Base-by-base conservation (phyloP, 2,888 invertebrate genomes). In the Drosophila picticornis region DNA sequence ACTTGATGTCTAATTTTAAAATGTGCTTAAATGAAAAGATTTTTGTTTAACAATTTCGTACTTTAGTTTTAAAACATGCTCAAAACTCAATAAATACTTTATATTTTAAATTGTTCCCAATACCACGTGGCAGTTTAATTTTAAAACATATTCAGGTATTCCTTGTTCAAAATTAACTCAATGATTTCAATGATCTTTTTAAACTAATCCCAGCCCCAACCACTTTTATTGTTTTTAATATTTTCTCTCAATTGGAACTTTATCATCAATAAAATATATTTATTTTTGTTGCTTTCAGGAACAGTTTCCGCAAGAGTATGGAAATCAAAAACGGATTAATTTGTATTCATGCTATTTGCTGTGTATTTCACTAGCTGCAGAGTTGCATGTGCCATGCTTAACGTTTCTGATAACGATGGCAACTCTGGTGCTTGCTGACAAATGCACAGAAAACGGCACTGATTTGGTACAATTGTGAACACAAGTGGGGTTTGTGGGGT, bases 391-490 rank as follows among this genome's bases (percentile, higher is more conserved):
- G 25, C 11, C 61, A 67, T 62, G 74, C 61, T 50, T 2, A 40
- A 46, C 16, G 4, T 57, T 32, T 22, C 10, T 11, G 11, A 51
- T 16, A 50, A 40, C 6, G 25, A 10, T 55, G 75, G 38, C 67
- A 78, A 48, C 74, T 64, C 74, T 65, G 43, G 31, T 27, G 52
- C 19, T 50, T 9, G 22, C 34, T 31, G n/a, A 63, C 50, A 62
- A 52, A 66, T 56, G n/a, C 65, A 52, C 55, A 74, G 43, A 25
- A 63, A 59, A 38, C 52, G 38, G 51, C 48, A 16, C 29, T 27
- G 25, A 13, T 46, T 43, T 19, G 11, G n/a, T 46, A 56, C 25
- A 46, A 43, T 55, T 40, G 74, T 65, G 64, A 62, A 43, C 43
- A 43, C 22, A 43, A 43, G 5, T 22, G 11, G 11, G 22, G 11